Evolutionary conservation across 92 coral and sea anemone species (phyloP), one percentile per base, ranked within the genome.

Genomic region (Paramuricea clavata): DNA sequence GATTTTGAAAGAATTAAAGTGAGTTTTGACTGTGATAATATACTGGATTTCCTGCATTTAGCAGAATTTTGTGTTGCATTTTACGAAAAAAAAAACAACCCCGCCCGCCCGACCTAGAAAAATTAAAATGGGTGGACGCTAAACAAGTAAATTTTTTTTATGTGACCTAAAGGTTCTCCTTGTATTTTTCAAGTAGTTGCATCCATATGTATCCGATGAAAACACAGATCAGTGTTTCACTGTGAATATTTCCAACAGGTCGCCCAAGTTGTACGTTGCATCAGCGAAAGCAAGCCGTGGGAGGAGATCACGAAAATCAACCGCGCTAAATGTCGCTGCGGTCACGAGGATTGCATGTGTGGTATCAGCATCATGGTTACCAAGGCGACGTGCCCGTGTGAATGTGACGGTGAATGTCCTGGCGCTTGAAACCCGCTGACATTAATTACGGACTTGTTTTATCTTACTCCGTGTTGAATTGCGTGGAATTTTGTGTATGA

Each of bases 281-380:
- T 79, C 59, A 28, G 84, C 26, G 84, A 79, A 79, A 65, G 84
- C 52, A 79, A 79, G 36, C 64, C 64, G 8, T 79, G 84, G 84
- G 56, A 79, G 21, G 84, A 79, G 13, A 34, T 79, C 56, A 79
- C 84, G 21, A 79, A 79, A 35, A 41, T 79, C 28, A 79, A 79
- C 73, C 84, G 71, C 23, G 56, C 84, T 6, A 79, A 79, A 41
- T 79, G 84, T 42, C 84, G 84, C 39, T 79, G 84, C 21, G 57
- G 73, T 35, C 84, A 79, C 59, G 84, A 59, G 39, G 73, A 79
- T 49, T 79, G 84, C 35, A 79, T 79, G 84, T 79, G 84, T 17
- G 84, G 84, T 13, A 59, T 79, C 65, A 79, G 84, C 39, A 79
- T 79, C 36, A 79, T 79, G 84, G 84, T 79, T 6, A 79, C 41